Evolutionary conservation across 2,797 vertebrate genomes (phyloP), one percentile per base, ranked within the genome.

Genomic region (Betta splendens): DNA sequence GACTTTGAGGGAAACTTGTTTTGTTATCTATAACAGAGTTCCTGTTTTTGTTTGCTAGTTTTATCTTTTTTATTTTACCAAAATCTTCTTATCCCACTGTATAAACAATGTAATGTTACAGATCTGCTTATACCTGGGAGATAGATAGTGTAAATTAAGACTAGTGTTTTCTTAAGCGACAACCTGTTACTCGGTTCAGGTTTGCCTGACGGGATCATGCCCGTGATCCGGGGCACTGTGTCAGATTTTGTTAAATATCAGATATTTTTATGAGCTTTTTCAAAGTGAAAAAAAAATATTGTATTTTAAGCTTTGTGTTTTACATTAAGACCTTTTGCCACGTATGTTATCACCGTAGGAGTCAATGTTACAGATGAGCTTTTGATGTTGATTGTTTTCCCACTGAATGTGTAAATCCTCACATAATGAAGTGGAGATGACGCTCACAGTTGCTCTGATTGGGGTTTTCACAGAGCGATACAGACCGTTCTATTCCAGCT

Each of bases 391-490:
- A 45, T 59, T n/a, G 39, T 50, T 36, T 69, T 75, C 84, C 79
- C 79, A 78, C 42, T 65, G 88, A 90, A 79, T 87, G 85, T 88
- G 72, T 69, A 72, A 71, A 50, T 16, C 1, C 9, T 71, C 77
- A 81, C 81, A 80, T 83, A 78, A 84, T 89, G 81, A 90, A 77
- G 65, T 86, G 82, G 83, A 85, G 80, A 74, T 35, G 29, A 33
- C 52, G 62, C 7, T 59, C 42, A 44, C 54, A 23, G n/a, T 69
- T 54, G 63, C 38, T 55, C 39, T 29, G 44, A 59, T 39, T 38
- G 43, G 65, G 61, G 37, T 12, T 57, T 46, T 42, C n/a, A 47
- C 55, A 38, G 44, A 52, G 37, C 58, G 50, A 69, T 44, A 60
- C 50, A 32, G 36, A 57, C 69, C 13, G 42, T 67, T 32, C 37